Evolutionary conservation across 1,140 invertebrate genomes (phyloP).

Genomic region (Dendrolimus punctatus): DNA sequence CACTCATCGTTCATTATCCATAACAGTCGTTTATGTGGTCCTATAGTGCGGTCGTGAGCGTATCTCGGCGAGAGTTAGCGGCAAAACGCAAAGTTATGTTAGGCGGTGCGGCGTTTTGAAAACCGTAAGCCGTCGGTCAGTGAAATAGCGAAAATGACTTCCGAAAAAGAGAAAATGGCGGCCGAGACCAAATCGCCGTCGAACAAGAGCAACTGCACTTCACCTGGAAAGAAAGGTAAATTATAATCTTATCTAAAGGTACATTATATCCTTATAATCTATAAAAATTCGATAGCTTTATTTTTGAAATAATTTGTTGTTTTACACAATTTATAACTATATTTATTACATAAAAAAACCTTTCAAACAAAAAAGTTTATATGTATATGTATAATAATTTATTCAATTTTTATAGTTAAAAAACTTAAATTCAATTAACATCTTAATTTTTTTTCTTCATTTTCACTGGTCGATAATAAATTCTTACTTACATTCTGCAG

Average conservation of each 20-base stretch:
- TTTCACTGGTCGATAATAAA: no score
- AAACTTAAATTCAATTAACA: no score
- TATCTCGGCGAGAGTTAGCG: background rate
- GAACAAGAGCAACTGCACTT: constrained; percentile 63
- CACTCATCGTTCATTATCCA: constrained; percentile 47
- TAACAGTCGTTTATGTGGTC: constrained; percentile 25
- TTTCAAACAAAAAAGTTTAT: no score
- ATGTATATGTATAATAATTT: no score
- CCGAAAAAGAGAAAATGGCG: constrained; percentile 64
- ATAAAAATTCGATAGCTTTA: no score
- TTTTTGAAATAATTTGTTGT: no score
- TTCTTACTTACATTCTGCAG: no score
- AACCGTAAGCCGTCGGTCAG: constrained; percentile 22
- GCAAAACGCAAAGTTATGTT: constrained; percentile 35
- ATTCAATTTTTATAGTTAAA: no score
- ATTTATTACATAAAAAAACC: no score
- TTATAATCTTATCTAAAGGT: background rate
- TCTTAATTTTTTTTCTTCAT: no score
- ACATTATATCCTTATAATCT: no score
- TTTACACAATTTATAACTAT: no score
- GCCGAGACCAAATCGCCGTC: constrained; percentile 58
- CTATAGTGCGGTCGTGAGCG: constrained; percentile 34
- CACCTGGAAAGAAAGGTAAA: constrained; percentile 66
- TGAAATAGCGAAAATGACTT: constrained; percentile 42
- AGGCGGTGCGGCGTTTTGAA: constrained; percentile 30